Conservation (phyloP, 2,113 vertebrate species). For the Crotophaga sulcirostris region DNA sequence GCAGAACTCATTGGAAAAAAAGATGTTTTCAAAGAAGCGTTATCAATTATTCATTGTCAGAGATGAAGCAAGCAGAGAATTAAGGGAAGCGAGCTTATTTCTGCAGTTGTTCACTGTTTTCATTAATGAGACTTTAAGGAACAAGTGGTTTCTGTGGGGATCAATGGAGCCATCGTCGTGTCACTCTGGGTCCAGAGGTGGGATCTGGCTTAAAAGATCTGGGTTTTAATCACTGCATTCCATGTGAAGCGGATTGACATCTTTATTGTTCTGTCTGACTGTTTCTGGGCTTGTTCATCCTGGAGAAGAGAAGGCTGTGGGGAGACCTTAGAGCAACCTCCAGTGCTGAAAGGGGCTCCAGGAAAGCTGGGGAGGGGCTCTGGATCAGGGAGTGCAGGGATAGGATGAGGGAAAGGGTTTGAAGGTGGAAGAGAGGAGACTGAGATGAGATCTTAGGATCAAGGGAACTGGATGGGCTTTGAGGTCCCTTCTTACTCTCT, state of each 20-base stretch:
- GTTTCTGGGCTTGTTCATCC: too few relatives aligned
- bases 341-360: too few relatives aligned
- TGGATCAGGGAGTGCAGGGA: too few relatives aligned
- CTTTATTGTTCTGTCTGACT: background rate
- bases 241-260: fast-evolving
- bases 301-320: too few relatives aligned
- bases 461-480: too few relatives aligned
- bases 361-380: too few relatives aligned
- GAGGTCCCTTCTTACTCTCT: too few relatives aligned
- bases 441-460: too few relatives aligned
- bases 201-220: background rate
- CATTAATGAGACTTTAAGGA: background rate
- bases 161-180: fast-evolving
- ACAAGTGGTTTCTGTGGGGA: fast-evolving
- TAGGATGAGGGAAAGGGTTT: too few relatives aligned
- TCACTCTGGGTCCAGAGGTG: fast-evolving
- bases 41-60: background rate
- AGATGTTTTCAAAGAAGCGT: background rate
- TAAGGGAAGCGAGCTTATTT: background rate
- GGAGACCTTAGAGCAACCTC: too few relatives aligned
- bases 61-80: background rate
- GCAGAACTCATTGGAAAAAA: fast-evolving
- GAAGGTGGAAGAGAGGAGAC: too few relatives aligned
- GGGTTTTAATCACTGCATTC: fast-evolving
- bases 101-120: background rate